Base-by-base conservation (phyloP, 2,113 vertebrate genomes). In the Perca flavescens region DNA sequence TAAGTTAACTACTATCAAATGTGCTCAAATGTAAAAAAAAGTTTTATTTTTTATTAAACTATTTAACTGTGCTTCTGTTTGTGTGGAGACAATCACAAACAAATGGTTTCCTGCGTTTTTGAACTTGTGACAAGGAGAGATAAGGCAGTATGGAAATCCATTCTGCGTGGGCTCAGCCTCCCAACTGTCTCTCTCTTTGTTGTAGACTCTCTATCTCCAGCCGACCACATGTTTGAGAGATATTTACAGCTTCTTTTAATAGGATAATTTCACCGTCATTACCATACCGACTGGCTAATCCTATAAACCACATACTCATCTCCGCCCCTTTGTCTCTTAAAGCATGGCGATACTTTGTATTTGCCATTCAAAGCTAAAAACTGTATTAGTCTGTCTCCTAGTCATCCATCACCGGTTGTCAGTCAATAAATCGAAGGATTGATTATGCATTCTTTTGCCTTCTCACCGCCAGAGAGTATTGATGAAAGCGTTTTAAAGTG, bases 121-220 rank as follows among this genome's bases (percentile, higher is more conserved):
- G 72, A 22, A 43, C 52, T 69, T 66, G 46, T 77, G 87, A 78
- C 82, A 54, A 40, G 13, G 54, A 68, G 66, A 40, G 85, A 90
- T 89, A 90, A 88, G 85, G 25, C 64, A 4, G 63, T 65, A 67
- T 78, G 79, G 46, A 83, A 86, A 86, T 88, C 73, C 53, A 72
- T 79, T 87, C 43, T 36, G 36, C 77, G 46, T 17, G 63, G 15
- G 36, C 46, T 73, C 21, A 2, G 52, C 71, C 67, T 71, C 74
- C 67, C 36, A 15, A 15, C 63, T n/a, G 68, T 67, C 50, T 71
- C 52, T 28, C 15, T 64, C 47, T 85, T 60, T 86, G 63, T 74
- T 56, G 63, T 83, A 56, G 47, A 17, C 22, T 56, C 74, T 72
- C 76, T 36, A 66, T 83, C 84, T 89, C 79, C 58, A 63, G 56